Evolutionary conservation across 37 sponge, comb jelly and placozoan genomes (phyloP).

Genomic region (Ianthella basta): DNA sequence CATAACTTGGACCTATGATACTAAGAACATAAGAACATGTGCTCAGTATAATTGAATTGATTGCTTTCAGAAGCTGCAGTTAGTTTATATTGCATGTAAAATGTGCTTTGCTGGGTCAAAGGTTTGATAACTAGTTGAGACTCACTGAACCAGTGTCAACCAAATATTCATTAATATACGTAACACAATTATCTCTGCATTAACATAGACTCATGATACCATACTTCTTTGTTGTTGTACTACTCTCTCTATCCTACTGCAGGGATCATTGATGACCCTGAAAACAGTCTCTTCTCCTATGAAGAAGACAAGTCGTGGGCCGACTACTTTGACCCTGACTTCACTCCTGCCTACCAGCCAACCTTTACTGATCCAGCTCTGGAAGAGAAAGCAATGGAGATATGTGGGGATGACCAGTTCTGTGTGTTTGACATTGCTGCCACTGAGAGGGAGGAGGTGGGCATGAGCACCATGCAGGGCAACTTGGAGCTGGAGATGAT

Average conservation of each 20-base stretch:
- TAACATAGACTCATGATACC: no score
- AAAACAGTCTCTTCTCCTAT: slow-evolving; percentile 60
- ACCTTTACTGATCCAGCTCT: slow-evolving; percentile 36
- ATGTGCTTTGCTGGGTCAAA: no score
- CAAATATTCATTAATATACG: no score
- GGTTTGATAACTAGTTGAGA: no score
- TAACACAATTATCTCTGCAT: no score
- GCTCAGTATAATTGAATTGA: no score
- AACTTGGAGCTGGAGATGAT: slow-evolving; percentile 33
- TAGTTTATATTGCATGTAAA: no score
- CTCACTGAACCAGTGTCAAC: no score
- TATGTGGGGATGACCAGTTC: slow-evolving; percentile 54
- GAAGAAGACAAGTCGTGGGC: slow-evolving; percentile 45
- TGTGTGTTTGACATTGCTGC: slow-evolving; percentile 74
- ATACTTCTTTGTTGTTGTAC: no score
- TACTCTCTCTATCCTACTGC: no score
- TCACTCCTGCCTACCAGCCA: slow-evolving; percentile 53
- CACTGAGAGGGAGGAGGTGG: slow-evolving; percentile 51
- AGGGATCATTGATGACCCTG: neutral
- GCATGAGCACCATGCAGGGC: slow-evolving; percentile 48
- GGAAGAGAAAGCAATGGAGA: slow-evolving; percentile 41
- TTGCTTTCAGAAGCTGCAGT: no score
- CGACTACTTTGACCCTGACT: slow-evolving; percentile 51
- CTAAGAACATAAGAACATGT: neutral
- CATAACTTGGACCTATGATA: no score